Conservation (phyloP, 2,888 invertebrate species). For the Hemaris fuciformis region DNA sequence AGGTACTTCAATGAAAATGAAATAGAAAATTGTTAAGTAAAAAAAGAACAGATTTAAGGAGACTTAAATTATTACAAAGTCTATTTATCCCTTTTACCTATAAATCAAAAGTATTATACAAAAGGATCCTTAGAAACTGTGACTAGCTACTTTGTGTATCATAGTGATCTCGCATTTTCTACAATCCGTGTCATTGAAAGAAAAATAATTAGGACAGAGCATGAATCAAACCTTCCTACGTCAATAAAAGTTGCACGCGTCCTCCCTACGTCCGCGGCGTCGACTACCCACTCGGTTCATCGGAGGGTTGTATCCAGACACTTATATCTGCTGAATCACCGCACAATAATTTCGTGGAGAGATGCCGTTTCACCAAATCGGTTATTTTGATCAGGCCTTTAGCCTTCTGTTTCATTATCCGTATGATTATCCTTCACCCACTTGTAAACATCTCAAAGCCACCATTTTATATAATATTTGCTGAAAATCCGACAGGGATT, state of each 20-base stretch:
- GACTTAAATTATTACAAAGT: too few species aligned
- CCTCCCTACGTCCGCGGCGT: conserved; percentile 26
- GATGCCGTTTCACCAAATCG: conserved; percentile 14
- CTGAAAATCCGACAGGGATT: conserved; percentile 52
- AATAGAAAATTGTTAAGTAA: too few species aligned
- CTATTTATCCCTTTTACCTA: too few species aligned
- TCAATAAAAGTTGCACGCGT: conserved; percentile 26
- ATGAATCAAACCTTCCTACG: conserved; percentile 30
- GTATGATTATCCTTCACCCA: conserved; percentile 71
- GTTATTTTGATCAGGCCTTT: conserved; percentile 45
- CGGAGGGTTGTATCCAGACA: conserved; percentile 27
- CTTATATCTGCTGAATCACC: conserved; percentile 33
- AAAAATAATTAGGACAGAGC: neutral
- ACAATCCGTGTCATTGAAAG: neutral
- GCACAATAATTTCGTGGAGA: conserved; percentile 7
- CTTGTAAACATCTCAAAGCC: conserved; percentile 52
- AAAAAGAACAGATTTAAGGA: too few species aligned
- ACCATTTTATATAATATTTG: conserved; percentile 55
- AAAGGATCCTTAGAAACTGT: too few species aligned
- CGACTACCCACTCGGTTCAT: conserved; percentile 31
- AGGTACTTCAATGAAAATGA: too few species aligned
- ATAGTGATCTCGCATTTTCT: neutral
- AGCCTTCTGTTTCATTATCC: conserved; percentile 42
- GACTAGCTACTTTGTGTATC: too few species aligned
- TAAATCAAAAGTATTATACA: too few species aligned